Percentiles rank a stretch among this genome's conserved stretches.
phyloP scores from a whole-genome alignment of 2,113 vertebrate genomes.

The Brienomyrus brachyistius region DNA sequence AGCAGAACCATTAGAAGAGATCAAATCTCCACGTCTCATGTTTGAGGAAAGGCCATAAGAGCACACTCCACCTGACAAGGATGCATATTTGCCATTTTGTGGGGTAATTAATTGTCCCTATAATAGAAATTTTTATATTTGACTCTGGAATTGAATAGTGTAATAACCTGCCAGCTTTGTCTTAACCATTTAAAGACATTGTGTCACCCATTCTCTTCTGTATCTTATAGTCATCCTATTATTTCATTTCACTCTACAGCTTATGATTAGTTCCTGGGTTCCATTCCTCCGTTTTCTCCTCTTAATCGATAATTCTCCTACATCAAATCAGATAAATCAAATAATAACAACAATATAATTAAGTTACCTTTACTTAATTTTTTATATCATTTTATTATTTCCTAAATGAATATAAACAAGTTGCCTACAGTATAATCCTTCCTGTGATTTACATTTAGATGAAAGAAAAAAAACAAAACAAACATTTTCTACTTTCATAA shows the following conservation, averaged over 20 bases:
- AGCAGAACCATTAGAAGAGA: conserved; percentile 99
- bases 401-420: background rate
- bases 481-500: too few species aligned
- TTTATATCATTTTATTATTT: conserved; percentile 21
- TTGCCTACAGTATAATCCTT: background rate
- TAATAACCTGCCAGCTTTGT: conserved; percentile 97
- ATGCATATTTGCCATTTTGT: conserved; percentile 99
- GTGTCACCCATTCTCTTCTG: conserved; percentile 30
- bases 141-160: conserved; percentile 96
- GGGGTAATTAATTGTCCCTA: conserved; percentile 99
- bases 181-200: conserved; percentile 80
- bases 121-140: conserved; percentile 99
- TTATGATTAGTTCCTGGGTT: background rate
- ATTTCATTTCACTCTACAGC: conserved; percentile 28
- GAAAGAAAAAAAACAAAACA: background rate
- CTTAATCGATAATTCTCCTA: background rate
- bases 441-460: background rate
- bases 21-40: conserved; percentile 99
- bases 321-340: background rate
- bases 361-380: background rate
- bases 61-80: conserved; percentile 99
- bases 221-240: conserved; percentile 33
- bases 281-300: background rate
- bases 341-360: background rate
- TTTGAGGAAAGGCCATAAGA: conserved; percentile 99